phyloP scores from a whole-genome alignment of 2,113 vertebrate species.

The Aplodontia rufa region DNA sequence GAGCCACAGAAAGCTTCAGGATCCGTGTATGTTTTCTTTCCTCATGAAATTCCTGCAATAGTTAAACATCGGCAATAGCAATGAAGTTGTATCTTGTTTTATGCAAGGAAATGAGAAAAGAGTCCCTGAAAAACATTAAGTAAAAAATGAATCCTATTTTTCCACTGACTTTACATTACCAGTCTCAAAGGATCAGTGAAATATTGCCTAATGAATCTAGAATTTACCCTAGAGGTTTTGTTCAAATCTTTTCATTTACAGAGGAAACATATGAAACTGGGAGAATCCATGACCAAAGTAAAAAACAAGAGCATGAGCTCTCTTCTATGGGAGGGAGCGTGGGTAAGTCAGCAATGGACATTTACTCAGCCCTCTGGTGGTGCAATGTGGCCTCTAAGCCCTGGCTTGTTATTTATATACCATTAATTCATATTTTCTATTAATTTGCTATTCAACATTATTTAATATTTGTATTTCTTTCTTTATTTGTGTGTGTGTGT shows the following conservation, averaged over 20 bases:
- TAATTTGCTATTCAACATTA: background rate
- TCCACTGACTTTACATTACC: background rate
- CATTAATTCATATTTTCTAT: background rate
- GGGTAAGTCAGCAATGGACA: background rate
- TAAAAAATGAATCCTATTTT: constrained; percentile 34
- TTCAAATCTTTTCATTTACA: background rate
- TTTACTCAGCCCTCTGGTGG: background rate
- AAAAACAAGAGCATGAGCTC: background rate
- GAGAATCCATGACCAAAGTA: background rate
- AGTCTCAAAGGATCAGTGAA: constrained; percentile 14
- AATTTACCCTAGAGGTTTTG: background rate
- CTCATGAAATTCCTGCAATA: background rate
- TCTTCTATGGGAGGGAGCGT: background rate
- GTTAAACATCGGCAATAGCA: background rate
- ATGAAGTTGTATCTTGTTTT: background rate
- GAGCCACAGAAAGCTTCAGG: background rate
- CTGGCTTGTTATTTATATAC: background rate
- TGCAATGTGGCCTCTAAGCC: no score
- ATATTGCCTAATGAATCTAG: background rate
- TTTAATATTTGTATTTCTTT: background rate
- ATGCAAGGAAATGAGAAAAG: background rate
- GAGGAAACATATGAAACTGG: background rate
- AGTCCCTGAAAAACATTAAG: constrained; percentile 19
- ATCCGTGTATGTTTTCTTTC: background rate
- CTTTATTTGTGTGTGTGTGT: no score